phyloP scores from a whole-genome alignment of 2,888 invertebrate genomes.

The Mystacides longicornis region DNA sequence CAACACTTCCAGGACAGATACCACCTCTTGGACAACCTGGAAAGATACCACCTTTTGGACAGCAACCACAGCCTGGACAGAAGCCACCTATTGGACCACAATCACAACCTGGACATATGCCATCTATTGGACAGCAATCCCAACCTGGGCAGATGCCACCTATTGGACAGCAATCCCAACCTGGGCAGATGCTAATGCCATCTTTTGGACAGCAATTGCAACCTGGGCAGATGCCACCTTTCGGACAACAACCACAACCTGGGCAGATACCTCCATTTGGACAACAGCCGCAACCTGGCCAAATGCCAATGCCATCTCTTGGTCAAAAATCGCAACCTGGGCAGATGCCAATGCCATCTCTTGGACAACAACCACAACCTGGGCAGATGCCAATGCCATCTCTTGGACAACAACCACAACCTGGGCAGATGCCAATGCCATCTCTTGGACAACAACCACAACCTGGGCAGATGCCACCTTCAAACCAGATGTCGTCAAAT shows the following conservation, averaged over 20 bases:
- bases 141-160: slow-evolving; percentile 4
- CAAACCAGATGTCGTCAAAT: too few relatives aligned
- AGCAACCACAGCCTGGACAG: slow-evolving; percentile 12
- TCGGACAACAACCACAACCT: slow-evolving; percentile 24
- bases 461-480: neutral
- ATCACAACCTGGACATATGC: slow-evolving; percentile 10
- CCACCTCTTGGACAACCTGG: slow-evolving; percentile 19
- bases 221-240: neutral
- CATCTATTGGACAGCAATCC: slow-evolving; percentile 10
- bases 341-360: neutral
- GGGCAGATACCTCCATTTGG: slow-evolving; percentile 9
- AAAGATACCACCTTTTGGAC: slow-evolving; percentile 6
- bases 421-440: neutral
- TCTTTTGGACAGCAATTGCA: too few relatives aligned
- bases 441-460: neutral
- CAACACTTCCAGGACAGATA: neutral
- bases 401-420: neutral
- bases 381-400: too few relatives aligned
- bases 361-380: too few relatives aligned
- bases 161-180: neutral
- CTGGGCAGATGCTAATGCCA: neutral
- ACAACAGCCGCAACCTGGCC: neutral
- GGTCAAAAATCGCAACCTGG: too few relatives aligned
- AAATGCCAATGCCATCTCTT: neutral
- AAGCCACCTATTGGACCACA: slow-evolving; percentile 15